phyloP scores from a whole-genome alignment of 2,888 invertebrate species.

The Leucoma salicis region DNA sequence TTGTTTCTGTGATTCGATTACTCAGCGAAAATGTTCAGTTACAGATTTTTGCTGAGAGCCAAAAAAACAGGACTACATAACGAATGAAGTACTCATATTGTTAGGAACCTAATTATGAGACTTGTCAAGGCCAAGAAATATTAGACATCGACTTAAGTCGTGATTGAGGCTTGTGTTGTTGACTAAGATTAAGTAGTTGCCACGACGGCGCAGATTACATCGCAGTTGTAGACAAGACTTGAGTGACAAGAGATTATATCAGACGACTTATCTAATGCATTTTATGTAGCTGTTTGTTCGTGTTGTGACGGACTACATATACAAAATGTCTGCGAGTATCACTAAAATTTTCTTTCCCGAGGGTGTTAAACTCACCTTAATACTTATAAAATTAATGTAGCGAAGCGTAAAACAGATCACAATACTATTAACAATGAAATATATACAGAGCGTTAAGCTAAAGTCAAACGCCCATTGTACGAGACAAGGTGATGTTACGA shows the following conservation, averaged over 20 bases:
- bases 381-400: slow-evolving; percentile 30
- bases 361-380: neutral
- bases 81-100: too few relatives aligned
- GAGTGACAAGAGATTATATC: slow-evolving; percentile 1
- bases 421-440: slow-evolving; percentile 45
- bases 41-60: too few relatives aligned
- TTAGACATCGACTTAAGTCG: too few relatives aligned
- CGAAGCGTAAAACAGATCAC: slow-evolving; percentile 43
- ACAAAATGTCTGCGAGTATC: neutral
- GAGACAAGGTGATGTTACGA: slow-evolving; percentile 62
- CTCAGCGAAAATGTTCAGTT: too few relatives aligned
- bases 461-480: slow-evolving; percentile 47
- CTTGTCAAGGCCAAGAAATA: too few relatives aligned
- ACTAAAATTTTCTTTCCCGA: neutral
- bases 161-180: too few relatives aligned
- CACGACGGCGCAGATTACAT: slow-evolving; percentile 26
- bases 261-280: neutral
- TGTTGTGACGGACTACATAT: neutral
- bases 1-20: too few relatives aligned
- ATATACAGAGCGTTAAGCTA: slow-evolving; percentile 47
- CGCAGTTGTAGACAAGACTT: slow-evolving; percentile 26
- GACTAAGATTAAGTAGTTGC: slow-evolving; percentile 11
- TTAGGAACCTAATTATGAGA: too few relatives aligned
- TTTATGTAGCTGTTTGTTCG: neutral
- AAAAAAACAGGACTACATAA: too few relatives aligned